Conservation (phyloP, 2,888 invertebrate genomes). For the Argyra leucocephala region DNA sequence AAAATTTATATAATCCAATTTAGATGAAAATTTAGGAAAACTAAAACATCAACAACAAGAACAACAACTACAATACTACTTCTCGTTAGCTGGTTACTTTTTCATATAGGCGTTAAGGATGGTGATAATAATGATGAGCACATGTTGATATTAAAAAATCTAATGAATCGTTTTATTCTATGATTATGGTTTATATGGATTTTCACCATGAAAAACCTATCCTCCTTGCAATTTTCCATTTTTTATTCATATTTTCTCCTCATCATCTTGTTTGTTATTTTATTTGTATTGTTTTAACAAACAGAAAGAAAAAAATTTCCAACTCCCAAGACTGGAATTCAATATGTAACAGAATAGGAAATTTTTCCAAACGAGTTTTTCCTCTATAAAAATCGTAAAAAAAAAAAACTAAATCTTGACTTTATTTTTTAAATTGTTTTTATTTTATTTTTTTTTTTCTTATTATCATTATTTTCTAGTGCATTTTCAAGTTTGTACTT, state of each 20-base stretch:
- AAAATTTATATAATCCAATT: no score
- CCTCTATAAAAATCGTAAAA: background rate
- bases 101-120: slow-evolving; percentile 19
- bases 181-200: slow-evolving; percentile 42
- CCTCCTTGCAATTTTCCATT: background rate
- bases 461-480: background rate
- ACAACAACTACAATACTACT: no score
- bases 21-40: no score
- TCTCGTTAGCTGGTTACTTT: no score
- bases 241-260: background rate
- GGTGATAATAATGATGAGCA: slow-evolving; percentile 37
- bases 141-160: slow-evolving; percentile 40
- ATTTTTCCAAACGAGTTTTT: background rate
- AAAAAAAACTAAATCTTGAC: background rate
- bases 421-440: background rate
- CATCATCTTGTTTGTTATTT: background rate
- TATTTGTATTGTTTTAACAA: no score
- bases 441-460: background rate
- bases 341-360: slow-evolving; percentile 1
- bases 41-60: no score
- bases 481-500: background rate
- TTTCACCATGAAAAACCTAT: slow-evolving; percentile 14
- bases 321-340: background rate
- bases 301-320: no score
- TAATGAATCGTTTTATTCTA: slow-evolving; percentile 39